Evolutionary conservation across 2,113 vertebrate genomes (phyloP).

Genomic region (Chloropsis cyanopogon): DNA sequence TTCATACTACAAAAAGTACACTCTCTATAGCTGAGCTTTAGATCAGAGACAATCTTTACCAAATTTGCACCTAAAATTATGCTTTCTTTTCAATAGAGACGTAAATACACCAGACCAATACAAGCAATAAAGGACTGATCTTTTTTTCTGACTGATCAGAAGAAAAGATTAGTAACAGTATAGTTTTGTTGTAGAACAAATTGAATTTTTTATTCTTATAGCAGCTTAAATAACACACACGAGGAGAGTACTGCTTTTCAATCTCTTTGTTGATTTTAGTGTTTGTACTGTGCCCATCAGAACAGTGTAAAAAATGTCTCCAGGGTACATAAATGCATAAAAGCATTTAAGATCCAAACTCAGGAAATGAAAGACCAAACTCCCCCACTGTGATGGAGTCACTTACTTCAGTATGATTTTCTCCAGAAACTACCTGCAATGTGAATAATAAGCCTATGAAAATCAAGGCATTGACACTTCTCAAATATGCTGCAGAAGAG

Average conservation of each 20-base stretch:
- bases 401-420: conserved; percentile 52
- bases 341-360: conserved; percentile 55
- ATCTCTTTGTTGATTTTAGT: not conserved
- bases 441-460: conserved; percentile 56
- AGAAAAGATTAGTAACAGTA: not conserved
- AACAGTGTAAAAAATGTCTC: conserved; percentile 55
- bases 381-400: conserved; percentile 48
- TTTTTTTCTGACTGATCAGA: not conserved
- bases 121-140: not conserved
- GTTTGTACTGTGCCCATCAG: conserved; percentile 52
- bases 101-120: not conserved
- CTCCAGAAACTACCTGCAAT: conserved; percentile 55
- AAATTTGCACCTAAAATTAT: not conserved
- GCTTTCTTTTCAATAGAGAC: not conserved
- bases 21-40: not conserved
- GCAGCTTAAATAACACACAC: not conserved
- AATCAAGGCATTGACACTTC: conserved; percentile 56
- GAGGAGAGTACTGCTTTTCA: not conserved
- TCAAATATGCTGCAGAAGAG: not conserved
- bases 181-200: not conserved
- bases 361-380: conserved; percentile 59
- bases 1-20: not conserved
- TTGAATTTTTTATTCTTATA: not conserved
- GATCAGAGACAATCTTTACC: not conserved
- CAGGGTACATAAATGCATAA: conserved; percentile 1